Evolutionary conservation across 1,140 invertebrate genomes (phyloP), one percentile per base, ranked within the genome.

Genomic region (Eurosta solidaginis): DNA sequence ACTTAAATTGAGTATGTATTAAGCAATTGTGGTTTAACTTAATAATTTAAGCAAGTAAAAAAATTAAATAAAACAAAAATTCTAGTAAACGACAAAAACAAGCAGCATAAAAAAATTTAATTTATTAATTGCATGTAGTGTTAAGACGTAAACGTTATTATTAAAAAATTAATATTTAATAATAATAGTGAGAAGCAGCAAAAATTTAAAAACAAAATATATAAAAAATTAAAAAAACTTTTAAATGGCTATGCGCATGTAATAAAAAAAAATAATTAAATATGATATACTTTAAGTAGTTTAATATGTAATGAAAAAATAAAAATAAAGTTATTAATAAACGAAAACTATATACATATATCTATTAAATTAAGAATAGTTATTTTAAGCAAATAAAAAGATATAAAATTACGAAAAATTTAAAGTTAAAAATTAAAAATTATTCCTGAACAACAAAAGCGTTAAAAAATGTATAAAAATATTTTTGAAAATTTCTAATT

Each of bases 231-330:
- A 17, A 54, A 2, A 10, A 27, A 10, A 52, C 22, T 9, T 29
- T 59, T 36, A 59, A 59, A 17, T 33, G 52, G 33, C 25, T 59
- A 33, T 59, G 25, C 27, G 14, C 29, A 9, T 59, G 33, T 59
- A 59, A 59, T 10, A 27, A 9, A 29, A 1, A 4, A 7, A 10
- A 1, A 27, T 20, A 42, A 74, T 25, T 50, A 76, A 75, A 3
- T 0, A 76, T 2, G 22, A 76, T 10, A 76, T 29, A 59, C 27
- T 29, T 33, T 59, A 45, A 52, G 47, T 44, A 76, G 29, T 44
- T 47, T 27, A 77, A 77, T 52, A 54, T 77, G 50, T 77, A 77
- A 36, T 77, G 75, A 77, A 17, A 36, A 68, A 68, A 36, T 68
- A 68, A 68, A 68, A 50, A 75, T 22, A 33, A 3, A 75, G 17